Conservation (phyloP, 2,113 vertebrate species). For the Macheiramphus alcinus region DNA sequence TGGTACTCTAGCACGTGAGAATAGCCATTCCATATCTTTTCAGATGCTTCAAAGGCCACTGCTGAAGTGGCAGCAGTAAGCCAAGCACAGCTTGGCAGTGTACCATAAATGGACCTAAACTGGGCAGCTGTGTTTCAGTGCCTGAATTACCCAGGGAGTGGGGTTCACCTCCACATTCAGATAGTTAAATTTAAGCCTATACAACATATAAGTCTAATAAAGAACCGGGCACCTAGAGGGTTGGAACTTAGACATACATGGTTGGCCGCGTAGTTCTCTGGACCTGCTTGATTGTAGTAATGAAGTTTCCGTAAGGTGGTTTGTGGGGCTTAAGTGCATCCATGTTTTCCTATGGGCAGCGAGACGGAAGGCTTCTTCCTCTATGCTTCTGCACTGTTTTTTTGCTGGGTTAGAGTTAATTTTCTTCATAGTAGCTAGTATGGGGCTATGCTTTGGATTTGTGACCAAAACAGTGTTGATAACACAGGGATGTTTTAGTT, state of each 20-base stretch:
- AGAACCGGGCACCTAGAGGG: not conserved
- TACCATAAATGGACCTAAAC: not conserved
- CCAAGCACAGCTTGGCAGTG: not conserved
- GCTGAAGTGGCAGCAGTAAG: not conserved
- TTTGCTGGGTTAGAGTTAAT: not conserved
- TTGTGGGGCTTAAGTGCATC: not conserved
- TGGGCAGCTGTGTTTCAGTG: not conserved
- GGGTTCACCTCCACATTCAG: not conserved
- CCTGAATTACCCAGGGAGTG: not conserved
- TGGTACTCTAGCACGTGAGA: not conserved
- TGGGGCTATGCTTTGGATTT: not conserved
- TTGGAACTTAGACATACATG: not conserved
- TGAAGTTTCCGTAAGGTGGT: not conserved
- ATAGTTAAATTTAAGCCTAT: not conserved
- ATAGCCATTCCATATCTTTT: not conserved
- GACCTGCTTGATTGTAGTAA: not conserved
- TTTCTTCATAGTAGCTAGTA: not conserved
- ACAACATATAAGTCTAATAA: not conserved
- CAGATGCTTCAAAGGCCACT: not conserved
- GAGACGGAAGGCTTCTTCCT: not conserved
- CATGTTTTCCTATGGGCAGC: not conserved
- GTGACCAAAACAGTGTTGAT: not conserved
- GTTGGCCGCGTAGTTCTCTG: not conserved
- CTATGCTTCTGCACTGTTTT: not conserved
- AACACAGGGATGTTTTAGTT: accelerated